Evolutionary conservation across 2,888 invertebrate genomes (phyloP), one percentile per base, ranked within the genome.

Genomic region (Phalera bucephala): DNA sequence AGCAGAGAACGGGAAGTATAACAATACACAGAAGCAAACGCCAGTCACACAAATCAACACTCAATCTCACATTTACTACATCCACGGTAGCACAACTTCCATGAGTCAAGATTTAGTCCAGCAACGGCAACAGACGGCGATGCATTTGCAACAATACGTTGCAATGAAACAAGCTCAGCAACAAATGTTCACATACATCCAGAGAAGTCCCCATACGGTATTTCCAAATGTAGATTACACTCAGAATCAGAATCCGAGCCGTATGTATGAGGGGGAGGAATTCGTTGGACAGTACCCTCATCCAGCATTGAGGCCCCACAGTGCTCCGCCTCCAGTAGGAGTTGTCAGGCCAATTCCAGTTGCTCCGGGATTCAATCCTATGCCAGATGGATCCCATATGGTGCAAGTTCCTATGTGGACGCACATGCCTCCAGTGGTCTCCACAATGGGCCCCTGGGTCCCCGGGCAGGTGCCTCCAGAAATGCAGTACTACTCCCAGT

Each of bases 141-240:
- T 90, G 33, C 89, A 90, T 30, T 58, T 90, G 33, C 90, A 90
- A 57, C 90, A 90, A 38, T 90, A 90, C 47, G 90, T 90, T 0
- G 90, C 90, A 0, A 90, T 90, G 90, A 90, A 90, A 43, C 90
- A 90, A 64, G 90, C 90, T 0, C 90, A 90, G 49, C 90, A 90
- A 41, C 88, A 89, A 42, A 86, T 90, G 87, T 86, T 80, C 37
- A 70, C 78, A 0, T 90, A 87, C 54, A 62, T 87, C 22, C 89
- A 89, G 50, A 65, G 88, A 47, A 78, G 81, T 22, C 85, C 88
- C 0, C 85, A 86, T 33, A 84, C 86, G 0, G 83, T 86, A n/a
- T 87, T 80, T 33, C 87, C 88, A 0, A 81, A 78, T 37, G 71
- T 80, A 5, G 85, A 84, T 21, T 85, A 76, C 37, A 60, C 64